Evolutionary conservation across 2,888 invertebrate genomes (phyloP).

Genomic region (Cataglyphis cursor): DNA sequence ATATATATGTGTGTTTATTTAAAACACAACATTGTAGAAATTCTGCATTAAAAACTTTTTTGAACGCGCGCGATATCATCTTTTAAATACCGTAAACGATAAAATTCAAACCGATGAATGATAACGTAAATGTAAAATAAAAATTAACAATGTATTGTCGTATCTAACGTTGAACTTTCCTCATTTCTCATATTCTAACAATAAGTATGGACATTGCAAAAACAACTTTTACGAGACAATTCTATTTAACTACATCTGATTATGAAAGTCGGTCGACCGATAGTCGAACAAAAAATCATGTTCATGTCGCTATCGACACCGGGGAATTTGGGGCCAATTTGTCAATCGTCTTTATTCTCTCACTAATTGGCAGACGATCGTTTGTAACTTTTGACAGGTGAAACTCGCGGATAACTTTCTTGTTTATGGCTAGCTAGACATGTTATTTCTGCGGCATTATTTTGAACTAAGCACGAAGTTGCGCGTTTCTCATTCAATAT

Average conservation of each 20-base stretch:
- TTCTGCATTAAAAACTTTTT: neutral
- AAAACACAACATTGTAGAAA: neutral
- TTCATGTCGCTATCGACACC: constrained; percentile 30
- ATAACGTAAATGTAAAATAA: constrained; percentile 17
- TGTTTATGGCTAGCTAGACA: constrained; percentile 3
- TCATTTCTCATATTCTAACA: neutral
- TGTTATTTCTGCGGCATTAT: neutral
- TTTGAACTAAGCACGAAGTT: constrained; percentile 2
- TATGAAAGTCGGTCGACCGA: constrained; percentile 10
- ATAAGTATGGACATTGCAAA: neutral
- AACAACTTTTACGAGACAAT: neutral
- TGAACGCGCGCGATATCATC: neutral
- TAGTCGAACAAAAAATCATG: neutral
- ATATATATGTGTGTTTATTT: neutral
- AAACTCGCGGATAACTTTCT: constrained; percentile 39
- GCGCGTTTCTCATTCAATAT: neutral
- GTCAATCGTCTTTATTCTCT: constrained; percentile 37
- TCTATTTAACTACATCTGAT: neutral
- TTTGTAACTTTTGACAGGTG: constrained; percentile 43
- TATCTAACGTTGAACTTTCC: neutral
- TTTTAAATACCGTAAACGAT: neutral
- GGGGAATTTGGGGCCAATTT: constrained; percentile 51
- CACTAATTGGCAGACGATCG: constrained; percentile 31
- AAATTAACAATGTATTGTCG: neutral
- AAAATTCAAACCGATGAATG: neutral